A percentile compares a stretch with the other conserved stretches of the same genome.
phyloP scores from a whole-genome alignment of 2,888 invertebrate genomes.

The Dasypogon diadema region DNA sequence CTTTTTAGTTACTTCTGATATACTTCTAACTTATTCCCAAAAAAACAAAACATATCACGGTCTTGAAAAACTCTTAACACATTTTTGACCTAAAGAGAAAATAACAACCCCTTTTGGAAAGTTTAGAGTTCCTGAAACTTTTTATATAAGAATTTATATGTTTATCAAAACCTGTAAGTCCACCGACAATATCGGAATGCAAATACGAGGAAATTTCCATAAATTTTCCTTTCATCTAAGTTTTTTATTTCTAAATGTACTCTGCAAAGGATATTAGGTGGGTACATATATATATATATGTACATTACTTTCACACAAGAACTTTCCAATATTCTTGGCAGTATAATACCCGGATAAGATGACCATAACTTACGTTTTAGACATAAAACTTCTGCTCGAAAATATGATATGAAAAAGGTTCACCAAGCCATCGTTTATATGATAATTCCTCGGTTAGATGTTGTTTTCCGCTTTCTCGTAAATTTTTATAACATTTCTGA shows the following conservation, averaged over 20 bases:
- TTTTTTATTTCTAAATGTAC: constrained; percentile 11
- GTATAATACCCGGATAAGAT: constrained; percentile 19
- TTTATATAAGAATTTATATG: constrained; percentile 23
- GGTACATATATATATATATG: neutral
- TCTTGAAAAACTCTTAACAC: too few species aligned
- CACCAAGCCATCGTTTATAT: constrained; percentile 36
- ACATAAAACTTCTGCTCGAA: constrained; percentile 27
- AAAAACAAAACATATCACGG: too few species aligned
- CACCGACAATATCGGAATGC: constrained; percentile 23
- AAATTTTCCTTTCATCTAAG: constrained; percentile 31
- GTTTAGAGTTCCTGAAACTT: constrained; percentile 2
- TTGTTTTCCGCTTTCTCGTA: constrained; percentile 31
- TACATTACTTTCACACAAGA: constrained; percentile 24
- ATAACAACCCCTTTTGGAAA: neutral
- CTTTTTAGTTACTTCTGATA: too few species aligned
- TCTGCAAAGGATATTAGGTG: constrained; percentile 2
- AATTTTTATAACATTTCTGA: constrained; percentile 9
- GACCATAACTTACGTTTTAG: constrained; percentile 31
- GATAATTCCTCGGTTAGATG: constrained; percentile 35
- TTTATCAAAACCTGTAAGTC: constrained; percentile 14
- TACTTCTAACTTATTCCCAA: too few species aligned
- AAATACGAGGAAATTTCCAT: constrained; percentile 16
- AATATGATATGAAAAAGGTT: constrained; percentile 34
- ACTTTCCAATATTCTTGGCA: constrained; percentile 38
- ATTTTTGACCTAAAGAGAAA: too few species aligned